Evolutionary conservation across 2,888 invertebrate genomes (phyloP).

Genomic region (Elegia similella): DNA sequence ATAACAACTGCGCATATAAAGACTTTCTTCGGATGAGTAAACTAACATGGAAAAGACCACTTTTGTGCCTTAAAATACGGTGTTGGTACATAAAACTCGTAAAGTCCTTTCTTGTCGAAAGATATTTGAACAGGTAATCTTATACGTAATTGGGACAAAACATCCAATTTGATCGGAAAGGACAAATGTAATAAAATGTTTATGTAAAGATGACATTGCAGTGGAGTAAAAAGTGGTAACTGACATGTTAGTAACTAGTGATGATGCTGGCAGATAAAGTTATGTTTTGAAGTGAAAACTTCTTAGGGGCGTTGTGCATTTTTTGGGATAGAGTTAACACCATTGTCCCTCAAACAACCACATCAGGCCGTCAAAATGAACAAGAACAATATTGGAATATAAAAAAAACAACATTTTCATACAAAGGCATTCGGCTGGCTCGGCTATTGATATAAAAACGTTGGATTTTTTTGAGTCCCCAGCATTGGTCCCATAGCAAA

Average conservation of each 20-base stretch:
- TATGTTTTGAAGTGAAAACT: neutral
- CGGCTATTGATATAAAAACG: too few species aligned
- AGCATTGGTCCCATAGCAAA: too few species aligned
- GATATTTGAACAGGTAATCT: slow-evolving; percentile 30
- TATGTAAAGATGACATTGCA: slow-evolving; percentile 13
- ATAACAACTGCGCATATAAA: neutral
- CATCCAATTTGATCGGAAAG: slow-evolving; percentile 18
- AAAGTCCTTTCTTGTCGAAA: slow-evolving; percentile 35
- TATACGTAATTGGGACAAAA: slow-evolving; percentile 58
- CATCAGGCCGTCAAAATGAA: too few species aligned
- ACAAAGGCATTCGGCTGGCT: too few species aligned
- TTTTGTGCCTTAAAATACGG: slow-evolving; percentile 26
- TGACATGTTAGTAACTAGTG: slow-evolving; percentile 4
- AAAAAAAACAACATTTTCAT: too few species aligned
- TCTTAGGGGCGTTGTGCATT: too few species aligned
- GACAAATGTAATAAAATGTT: slow-evolving; percentile 23
- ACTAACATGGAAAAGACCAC: slow-evolving; percentile 8
- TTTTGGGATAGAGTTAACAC: too few species aligned
- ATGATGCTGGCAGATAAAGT: neutral
- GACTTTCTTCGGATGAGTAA: neutral
- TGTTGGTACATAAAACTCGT: slow-evolving; percentile 45
- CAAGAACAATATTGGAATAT: too few species aligned
- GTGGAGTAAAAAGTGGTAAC: slow-evolving; percentile 10
- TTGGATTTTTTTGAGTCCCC: too few species aligned
- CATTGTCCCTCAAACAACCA: too few species aligned